phyloP scores from a whole-genome alignment of 2,888 invertebrate species.

The Kuschelorhynchus macadamiae region DNA sequence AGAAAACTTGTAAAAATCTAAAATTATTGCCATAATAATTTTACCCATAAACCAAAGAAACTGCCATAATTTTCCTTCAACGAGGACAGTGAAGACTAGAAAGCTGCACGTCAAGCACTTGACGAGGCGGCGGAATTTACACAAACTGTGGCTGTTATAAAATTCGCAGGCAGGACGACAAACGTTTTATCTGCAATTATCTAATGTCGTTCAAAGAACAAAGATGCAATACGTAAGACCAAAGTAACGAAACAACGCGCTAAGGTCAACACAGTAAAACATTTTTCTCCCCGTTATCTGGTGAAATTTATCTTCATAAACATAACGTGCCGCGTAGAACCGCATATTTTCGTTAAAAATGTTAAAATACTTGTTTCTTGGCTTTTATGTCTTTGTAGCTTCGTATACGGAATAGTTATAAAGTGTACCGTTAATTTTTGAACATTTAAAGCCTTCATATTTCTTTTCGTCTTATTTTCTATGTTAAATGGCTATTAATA shows the following conservation, averaged over 20 bases:
- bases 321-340: slow-evolving; percentile 36
- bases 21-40: no score
- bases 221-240: slow-evolving; percentile 29
- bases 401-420: slow-evolving; percentile 30
- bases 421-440: slow-evolving; percentile 39
- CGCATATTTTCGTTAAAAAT: slow-evolving; percentile 44
- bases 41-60: not conserved
- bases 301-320: slow-evolving; percentile 38
- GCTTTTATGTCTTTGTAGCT: slow-evolving; percentile 39
- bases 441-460: slow-evolving; percentile 31
- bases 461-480: slow-evolving; percentile 30
- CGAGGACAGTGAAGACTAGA: not conserved
- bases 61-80: not conserved
- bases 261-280: slow-evolving; percentile 43
- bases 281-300: slow-evolving; percentile 35
- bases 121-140: slow-evolving; percentile 1
- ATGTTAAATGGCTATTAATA: slow-evolving; percentile 21
- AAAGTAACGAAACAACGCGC: slow-evolving; percentile 18
- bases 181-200: slow-evolving; percentile 21
- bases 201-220: slow-evolving; percentile 33
- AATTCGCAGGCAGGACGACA: slow-evolving; percentile 3
- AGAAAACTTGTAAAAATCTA: no score
- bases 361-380: slow-evolving; percentile 42
- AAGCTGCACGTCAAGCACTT: slow-evolving; percentile 11
- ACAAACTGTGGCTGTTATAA: slow-evolving; percentile 6